Base-by-base conservation (phyloP, 2,888 invertebrate species). In the Ormia ochracea region DNA sequence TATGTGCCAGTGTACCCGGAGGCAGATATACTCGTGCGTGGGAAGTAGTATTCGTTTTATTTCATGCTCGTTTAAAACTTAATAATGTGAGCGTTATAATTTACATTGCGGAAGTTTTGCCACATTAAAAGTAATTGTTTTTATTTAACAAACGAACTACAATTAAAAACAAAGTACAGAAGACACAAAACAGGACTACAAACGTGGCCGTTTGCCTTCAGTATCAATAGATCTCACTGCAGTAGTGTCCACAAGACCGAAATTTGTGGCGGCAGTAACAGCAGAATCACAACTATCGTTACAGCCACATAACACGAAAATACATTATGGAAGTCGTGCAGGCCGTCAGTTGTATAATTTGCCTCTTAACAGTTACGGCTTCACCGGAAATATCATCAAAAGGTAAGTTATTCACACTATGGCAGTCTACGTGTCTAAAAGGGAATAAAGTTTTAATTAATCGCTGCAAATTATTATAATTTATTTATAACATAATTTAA, bases 381-480 rank as follows among this genome's bases (percentile, higher is more conserved):
- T 66, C 82, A 26, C 85, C 89, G 72, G 89, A 89, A 82, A 89
- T 89, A 83, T 86, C 88, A 77, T 86, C 89, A 81, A 89, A 89
- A 85, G 89, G 89, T 89, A 84, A 81, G 82, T 81, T 50, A 38
- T 41, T 50, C 7, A 63, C 4, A 3, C 19, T 21, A 9, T 38
- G 31, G 6, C 1, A 41, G 12, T 26, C n/a, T 19, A 12, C 26
- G 5, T 23, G 3, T 59, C 1, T 28, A 12, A n/a, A n/a, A n/a
- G n/a, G n/a, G n/a, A n/a, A n/a, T n/a, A n/a, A n/a, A 5, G 6
- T 43, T 10, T 43, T 43, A 59, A 28, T 19, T 10, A 48, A 48
- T 9, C 33, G 33, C 31, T 4, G 21, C 45, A 33, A 21, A 14
- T 63, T 0, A 21, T 45, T 45, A 12, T 9, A 3, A 48, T 1